Evolutionary conservation across 1,140 invertebrate genomes (phyloP).

Genomic region (Battus philenor): DNA sequence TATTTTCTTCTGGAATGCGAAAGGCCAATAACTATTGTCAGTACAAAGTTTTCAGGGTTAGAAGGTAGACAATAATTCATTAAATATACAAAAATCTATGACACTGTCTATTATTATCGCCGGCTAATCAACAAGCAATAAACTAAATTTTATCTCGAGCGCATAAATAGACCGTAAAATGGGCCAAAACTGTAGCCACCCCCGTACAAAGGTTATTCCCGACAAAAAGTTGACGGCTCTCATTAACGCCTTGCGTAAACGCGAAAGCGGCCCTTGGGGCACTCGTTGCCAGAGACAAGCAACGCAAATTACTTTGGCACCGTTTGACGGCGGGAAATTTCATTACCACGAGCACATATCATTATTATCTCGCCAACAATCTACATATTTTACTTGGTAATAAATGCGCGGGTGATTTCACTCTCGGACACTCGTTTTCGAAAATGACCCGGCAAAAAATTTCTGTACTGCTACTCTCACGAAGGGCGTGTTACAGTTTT

Average conservation of each 20-base stretch:
- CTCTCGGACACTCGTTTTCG: conserved; percentile 73
- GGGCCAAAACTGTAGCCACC: not conserved
- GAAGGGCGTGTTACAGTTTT: conserved; percentile 72
- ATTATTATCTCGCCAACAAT: conserved; percentile 73
- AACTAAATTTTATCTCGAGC: not conserved
- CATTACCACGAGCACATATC: conserved; percentile 75
- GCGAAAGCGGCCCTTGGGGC: conserved; percentile 69
- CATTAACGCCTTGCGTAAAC: conserved; percentile 67
- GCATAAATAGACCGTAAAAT: not conserved
- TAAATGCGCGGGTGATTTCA: conserved; percentile 71
- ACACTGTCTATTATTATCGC: too few relatives aligned
- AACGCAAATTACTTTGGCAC: conserved; percentile 75
- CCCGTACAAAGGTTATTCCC: conserved; percentile 3
- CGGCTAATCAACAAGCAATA: too few relatives aligned
- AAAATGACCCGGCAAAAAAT: conserved; percentile 70
- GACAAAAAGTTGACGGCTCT: conserved; percentile 41
- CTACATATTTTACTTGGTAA: conserved; percentile 74
- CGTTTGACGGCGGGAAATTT: conserved; percentile 74
- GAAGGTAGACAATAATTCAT: too few relatives aligned
- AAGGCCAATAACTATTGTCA: too few relatives aligned
- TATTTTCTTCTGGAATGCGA: too few relatives aligned
- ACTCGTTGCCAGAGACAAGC: conserved; percentile 65
- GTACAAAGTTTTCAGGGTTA: too few relatives aligned
- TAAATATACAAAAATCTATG: too few relatives aligned
- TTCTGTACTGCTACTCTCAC: conserved; percentile 40